phyloP scores from a whole-genome alignment of 2,113 vertebrate species.

The Symphodus melops region DNA sequence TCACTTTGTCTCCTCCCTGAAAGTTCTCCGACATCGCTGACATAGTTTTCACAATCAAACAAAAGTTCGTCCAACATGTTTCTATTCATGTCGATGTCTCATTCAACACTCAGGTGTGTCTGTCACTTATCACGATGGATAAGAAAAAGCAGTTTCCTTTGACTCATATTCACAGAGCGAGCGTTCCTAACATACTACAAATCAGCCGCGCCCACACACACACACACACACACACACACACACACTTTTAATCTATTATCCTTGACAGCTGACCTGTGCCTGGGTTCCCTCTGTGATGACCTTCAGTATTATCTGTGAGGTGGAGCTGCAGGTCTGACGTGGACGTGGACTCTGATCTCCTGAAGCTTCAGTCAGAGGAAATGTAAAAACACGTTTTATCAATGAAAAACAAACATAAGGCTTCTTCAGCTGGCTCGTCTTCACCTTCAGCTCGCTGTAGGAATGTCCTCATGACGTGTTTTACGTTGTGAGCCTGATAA shows the following conservation, averaged over 20 bases:
- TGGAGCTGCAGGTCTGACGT: not conserved
- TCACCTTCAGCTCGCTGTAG: no score
- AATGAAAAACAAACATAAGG: no score
- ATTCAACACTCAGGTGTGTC: slow-evolving; percentile 34
- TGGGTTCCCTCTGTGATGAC: not conserved
- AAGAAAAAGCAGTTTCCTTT: not conserved
- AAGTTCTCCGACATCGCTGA: no score
- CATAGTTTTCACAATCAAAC: not conserved
- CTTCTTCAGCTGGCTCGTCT: no score
- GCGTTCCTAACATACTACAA: slow-evolving; percentile 53
- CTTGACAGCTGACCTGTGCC: slow-evolving; percentile 2
- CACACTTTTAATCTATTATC: not conserved
- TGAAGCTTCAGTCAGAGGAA: no score
- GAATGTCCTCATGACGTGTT: no score
- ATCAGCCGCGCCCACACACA: slow-evolving; percentile 19
- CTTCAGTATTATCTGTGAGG: not conserved
- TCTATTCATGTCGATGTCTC: not conserved
- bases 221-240: slow-evolving; percentile 3
- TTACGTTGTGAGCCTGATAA: no score
- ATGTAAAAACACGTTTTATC: no score
- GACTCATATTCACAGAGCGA: slow-evolving; percentile 26
- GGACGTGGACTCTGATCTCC: not conserved
- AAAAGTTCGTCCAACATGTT: not conserved
- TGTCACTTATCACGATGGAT: not conserved
- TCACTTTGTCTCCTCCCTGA: not conserved